Evolutionary conservation across 1,140 invertebrate species (phyloP).

Genomic region (Hyphantria cunea): DNA sequence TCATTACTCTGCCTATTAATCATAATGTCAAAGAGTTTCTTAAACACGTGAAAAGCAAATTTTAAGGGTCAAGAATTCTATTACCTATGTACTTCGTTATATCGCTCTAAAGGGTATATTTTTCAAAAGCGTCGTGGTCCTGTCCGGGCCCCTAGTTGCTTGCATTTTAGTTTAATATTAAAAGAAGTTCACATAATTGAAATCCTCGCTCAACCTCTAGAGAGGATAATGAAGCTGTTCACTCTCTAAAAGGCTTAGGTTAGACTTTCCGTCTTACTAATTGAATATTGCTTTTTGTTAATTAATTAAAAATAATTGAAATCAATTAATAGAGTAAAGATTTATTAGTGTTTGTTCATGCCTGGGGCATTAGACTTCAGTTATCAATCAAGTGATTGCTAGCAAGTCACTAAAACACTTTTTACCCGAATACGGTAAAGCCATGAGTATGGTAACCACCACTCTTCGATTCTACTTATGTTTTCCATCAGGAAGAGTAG

Average conservation of each 20-base stretch:
- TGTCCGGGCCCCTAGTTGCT: background rate
- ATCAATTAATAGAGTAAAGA: background rate
- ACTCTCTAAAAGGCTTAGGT: constrained; percentile 5
- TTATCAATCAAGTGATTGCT: too few relatives aligned
- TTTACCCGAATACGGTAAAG: too few relatives aligned
- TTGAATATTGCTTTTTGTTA: background rate
- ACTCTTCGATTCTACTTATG: too few relatives aligned
- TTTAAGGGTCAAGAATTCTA: constrained; percentile 19
- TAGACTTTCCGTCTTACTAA: constrained; percentile 3
- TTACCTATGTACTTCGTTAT: background rate
- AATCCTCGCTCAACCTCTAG: constrained; percentile 10
- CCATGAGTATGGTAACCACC: too few relatives aligned
- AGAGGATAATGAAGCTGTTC: constrained; percentile 18
- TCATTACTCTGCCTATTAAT: background rate
- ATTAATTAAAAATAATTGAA: background rate
- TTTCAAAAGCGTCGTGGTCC: constrained; percentile 1
- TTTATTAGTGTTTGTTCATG: background rate
- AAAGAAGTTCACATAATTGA: constrained; percentile 23
- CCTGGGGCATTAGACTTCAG: too few relatives aligned
- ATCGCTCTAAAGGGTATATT: constrained; percentile 19
- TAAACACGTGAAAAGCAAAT: background rate
- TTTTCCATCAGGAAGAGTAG: too few relatives aligned
- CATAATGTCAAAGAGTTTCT: background rate
- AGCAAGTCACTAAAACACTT: too few relatives aligned
- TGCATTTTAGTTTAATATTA: constrained; percentile 21